These are phyloP conservation scores for Etia nguti DNA, from an alignment of 2,113 vertebrate species.

Conservation along the genomic window DNA sequence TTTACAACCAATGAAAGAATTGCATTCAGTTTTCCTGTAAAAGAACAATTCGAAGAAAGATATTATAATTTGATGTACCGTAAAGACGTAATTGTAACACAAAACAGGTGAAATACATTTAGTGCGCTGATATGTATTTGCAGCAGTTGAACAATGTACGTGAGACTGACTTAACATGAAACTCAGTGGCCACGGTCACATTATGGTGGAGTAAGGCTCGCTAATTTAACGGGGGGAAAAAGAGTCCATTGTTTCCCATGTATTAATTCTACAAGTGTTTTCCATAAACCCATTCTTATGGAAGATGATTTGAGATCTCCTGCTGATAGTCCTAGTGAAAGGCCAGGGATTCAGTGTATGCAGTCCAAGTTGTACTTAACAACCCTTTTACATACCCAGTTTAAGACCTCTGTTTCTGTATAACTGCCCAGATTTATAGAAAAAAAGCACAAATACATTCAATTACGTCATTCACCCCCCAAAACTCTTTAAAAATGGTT, in stretches of 20 bases:
- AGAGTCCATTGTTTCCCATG: background rate
- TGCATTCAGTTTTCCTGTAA: background rate
- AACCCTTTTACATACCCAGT: background rate
- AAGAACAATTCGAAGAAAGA: background rate
- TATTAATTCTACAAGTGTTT: background rate
- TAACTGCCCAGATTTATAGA: background rate
- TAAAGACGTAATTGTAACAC: background rate
- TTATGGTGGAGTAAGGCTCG: background rate
- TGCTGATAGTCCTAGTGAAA: background rate
- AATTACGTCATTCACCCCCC: accelerated
- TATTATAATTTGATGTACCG: background rate
- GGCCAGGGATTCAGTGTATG: background rate
- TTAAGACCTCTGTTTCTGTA: background rate
- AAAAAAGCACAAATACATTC: background rate
- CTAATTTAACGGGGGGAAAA: background rate
- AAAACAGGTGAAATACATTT: background rate
- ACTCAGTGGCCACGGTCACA: background rate
- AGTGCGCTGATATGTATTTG: background rate
- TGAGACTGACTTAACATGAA: background rate
- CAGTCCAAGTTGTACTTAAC: background rate
- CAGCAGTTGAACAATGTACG: background rate
- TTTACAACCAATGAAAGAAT: background rate
- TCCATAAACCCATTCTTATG: background rate
- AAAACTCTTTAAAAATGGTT: background rate
- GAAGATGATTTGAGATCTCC: background rate